Base-by-base conservation (phyloP, 2,797 vertebrate species). In the Sebastes ruberrimus region DNA sequence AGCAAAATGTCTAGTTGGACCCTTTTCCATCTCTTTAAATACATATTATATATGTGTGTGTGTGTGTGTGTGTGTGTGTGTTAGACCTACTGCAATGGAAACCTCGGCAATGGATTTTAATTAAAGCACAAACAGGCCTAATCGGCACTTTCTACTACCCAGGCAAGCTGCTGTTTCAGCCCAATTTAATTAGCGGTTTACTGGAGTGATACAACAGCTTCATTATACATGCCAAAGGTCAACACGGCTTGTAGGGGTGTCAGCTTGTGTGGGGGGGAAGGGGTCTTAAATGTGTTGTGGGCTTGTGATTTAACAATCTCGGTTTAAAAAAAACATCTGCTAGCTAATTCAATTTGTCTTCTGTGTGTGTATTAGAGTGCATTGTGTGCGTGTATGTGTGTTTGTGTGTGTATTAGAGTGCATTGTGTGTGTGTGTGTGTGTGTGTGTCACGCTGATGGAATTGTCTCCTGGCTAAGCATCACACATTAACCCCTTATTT, bases 191-290 rank as follows among this genome's bases (percentile, higher is more conserved):
- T 94, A 95, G 91, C 88, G 74, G 90, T 92, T 93, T 91, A 94
- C 83, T 90, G 86, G 90, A 94, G 91, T 91, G 94, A 93, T 91
- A 89, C 88, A 92, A 88, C 83, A 76, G 89, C 93, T 95, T 95
- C 92, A 96, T 96, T 95, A 94, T 88, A 81, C 74, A 89, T 81
- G 93, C 83, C 93, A 95, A 93, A 94, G 94, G 93, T 95, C 94
- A 95, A 84, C 82, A 76, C 33, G 76, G 79, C 76, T 56, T 72
- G 85, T 66, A 71, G 85, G 90, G 61, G 88, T 87, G 88, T 93
- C 88, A 84, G 89, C 74, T 56, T 53, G 72, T 80, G 85, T 80
- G 83, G 62, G 60, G 27, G 30, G 33, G 65, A 72, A 60, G 62
- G 71, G 62, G 53, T 88, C 85, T 90, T 87, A 86, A 93, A 92